A percentile compares a stretch with the other conserved stretches of the same genome.
Evolutionary conservation across 2,797 vertebrate species (phyloP).

Genomic region (Myotis vivesi): DNA sequence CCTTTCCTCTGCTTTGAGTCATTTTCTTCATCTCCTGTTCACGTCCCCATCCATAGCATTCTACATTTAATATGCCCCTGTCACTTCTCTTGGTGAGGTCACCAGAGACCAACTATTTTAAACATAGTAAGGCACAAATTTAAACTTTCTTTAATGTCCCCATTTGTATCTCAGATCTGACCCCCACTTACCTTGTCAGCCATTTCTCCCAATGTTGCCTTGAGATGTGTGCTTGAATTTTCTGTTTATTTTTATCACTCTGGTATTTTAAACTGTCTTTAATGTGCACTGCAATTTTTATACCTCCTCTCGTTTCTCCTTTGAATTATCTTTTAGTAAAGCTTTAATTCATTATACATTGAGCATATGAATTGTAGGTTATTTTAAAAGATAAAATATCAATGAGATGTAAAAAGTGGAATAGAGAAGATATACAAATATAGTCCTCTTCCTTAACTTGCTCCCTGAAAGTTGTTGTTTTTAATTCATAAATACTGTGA

Average conservation of each 20-base stretch:
- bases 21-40: slow-evolving; percentile 38
- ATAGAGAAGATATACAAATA: not conserved
- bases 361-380: not conserved
- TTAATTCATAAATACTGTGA: slow-evolving; percentile 26
- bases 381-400: not conserved
- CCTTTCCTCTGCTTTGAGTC: not conserved
- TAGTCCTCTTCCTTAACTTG: slow-evolving; percentile 19
- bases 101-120: not conserved
- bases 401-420: not conserved
- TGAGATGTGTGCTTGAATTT: slow-evolving; percentile 1
- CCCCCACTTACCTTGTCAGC: not conserved
- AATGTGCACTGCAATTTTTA: not conserved
- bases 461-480: not conserved
- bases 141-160: not conserved
- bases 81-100: not conserved
- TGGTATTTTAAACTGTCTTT: slow-evolving; percentile 40
- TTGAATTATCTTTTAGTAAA: slow-evolving; percentile 35
- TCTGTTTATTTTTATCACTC: not conserved
- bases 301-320: not conserved
- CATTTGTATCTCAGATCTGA: slow-evolving; percentile 19
- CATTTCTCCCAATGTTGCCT: not conserved
- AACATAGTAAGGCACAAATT: not conserved
- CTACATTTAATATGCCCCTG: not conserved
- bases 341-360: not conserved
- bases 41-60: not conserved